phyloP scores from a whole-genome alignment of 2,888 invertebrate species.

The Beris chalybata region DNA sequence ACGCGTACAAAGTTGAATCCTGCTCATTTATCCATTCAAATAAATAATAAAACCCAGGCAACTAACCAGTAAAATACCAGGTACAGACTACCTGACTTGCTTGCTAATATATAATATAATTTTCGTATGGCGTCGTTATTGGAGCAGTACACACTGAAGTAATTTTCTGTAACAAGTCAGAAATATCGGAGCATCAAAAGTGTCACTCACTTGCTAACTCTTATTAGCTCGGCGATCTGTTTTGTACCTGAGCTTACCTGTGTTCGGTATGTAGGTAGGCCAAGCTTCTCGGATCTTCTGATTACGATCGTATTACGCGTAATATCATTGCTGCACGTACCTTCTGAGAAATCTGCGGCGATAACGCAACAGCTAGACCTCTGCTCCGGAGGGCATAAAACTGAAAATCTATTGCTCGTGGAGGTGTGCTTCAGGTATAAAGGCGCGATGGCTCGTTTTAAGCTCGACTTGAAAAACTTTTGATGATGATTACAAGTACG shows the following conservation, averaged over 20 bases:
- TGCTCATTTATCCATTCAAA: too few relatives aligned
- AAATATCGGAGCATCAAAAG: conserved; percentile 18
- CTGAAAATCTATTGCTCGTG: background rate
- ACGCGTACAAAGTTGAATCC: too few relatives aligned
- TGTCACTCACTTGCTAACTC: conserved; percentile 11
- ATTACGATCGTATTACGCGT: conserved; percentile 24
- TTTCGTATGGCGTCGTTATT: too few relatives aligned
- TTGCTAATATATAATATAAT: too few relatives aligned
- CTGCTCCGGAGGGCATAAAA: conserved; percentile 2
- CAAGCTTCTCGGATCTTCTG: conserved; percentile 25
- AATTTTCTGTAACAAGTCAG: conserved; percentile 15
- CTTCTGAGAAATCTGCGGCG: conserved; percentile 17
- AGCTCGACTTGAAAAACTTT: conserved; percentile 16
- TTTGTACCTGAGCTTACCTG: too few relatives aligned
- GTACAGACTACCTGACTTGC: too few relatives aligned
- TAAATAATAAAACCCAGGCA: too few relatives aligned
- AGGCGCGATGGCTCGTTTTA: conserved; percentile 1
- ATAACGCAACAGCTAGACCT: background rate
- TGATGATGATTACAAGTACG: conserved; percentile 25
- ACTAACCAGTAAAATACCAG: too few relatives aligned
- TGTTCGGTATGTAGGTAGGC: too few relatives aligned
- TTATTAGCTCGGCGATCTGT: too few relatives aligned
- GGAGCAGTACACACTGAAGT: background rate
- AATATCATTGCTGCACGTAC: conserved; percentile 25
- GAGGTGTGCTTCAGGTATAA: conserved; percentile 7